Conservation (phyloP, 64 coral and sea anemone species). For the Exaiptasia diaphana region DNA sequence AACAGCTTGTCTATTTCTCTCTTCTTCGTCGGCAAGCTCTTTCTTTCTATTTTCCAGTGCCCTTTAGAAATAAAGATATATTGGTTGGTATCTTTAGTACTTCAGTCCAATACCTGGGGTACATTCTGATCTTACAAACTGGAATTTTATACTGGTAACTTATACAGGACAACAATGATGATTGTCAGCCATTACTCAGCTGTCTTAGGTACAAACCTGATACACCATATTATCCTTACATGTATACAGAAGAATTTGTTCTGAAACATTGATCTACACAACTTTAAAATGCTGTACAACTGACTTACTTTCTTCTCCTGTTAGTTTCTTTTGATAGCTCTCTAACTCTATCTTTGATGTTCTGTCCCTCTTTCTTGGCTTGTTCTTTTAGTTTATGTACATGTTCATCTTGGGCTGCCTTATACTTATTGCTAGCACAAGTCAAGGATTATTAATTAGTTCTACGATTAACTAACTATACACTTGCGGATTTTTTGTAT, state of each 20-base stretch:
- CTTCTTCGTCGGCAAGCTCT: conserved; percentile 58
- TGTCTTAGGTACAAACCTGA: not conserved
- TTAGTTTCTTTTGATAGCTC: conserved; percentile 82
- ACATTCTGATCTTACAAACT: not conserved
- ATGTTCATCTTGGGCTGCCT: conserved; percentile 50
- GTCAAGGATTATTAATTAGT: conserved; percentile 55
- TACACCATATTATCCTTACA: not conserved
- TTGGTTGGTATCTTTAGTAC: too few species aligned
- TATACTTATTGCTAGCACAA: conserved; percentile 73
- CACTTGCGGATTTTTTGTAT: not conserved
- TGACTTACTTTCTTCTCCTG: conserved; percentile 84
- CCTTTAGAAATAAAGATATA: conserved; percentile 35
- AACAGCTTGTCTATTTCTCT: conserved; percentile 55
- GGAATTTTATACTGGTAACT: not conserved
- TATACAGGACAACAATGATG: not conserved
- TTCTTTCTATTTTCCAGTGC: conserved; percentile 64
- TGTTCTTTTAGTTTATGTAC: conserved; percentile 63
- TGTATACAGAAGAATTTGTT: not conserved
- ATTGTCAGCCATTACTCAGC: not conserved
- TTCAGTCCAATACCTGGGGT: not conserved
- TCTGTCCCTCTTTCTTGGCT: conserved; percentile 22
- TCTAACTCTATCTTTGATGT: conserved; percentile 58
- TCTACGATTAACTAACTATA: not conserved
- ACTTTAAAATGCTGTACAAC: too few species aligned
- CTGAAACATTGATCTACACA: too few species aligned